Conservation (phyloP, 2,888 invertebrate genomes). For the Ichneumon xanthorius region DNA sequence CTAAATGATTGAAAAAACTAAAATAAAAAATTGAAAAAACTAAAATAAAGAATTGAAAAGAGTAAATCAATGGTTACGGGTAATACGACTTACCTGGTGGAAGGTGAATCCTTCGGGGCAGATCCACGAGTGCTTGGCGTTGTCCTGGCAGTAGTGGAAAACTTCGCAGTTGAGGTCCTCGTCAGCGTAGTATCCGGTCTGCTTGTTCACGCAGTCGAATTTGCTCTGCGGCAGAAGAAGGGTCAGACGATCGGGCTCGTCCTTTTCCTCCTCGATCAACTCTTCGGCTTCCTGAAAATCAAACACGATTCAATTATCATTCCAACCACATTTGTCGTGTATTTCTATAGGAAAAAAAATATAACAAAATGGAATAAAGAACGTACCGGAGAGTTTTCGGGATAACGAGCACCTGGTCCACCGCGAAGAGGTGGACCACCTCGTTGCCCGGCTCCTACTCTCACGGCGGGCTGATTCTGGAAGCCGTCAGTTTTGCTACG, state of each 20-base stretch:
- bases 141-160: slow-evolving; percentile 97
- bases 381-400: slow-evolving; percentile 73
- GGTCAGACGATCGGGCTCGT: slow-evolving; percentile 94
- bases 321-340: background rate
- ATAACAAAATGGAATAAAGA: background rate
- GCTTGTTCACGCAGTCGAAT: slow-evolving; percentile 92
- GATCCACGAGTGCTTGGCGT: slow-evolving; percentile 96
- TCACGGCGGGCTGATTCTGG: slow-evolving; percentile 69
- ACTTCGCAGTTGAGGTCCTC: slow-evolving; percentile 95
- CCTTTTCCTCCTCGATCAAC: slow-evolving; percentile 91
- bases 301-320: background rate
- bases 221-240: slow-evolving; percentile 93
- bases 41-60: background rate
- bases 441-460: slow-evolving; percentile 72
- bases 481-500: slow-evolving; percentile 78
- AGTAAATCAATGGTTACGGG: background rate
- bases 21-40: background rate
- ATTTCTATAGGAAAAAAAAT: background rate
- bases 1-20: too few relatives aligned
- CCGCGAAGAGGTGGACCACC: slow-evolving; percentile 68
- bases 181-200: slow-evolving; percentile 96
- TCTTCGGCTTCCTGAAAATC: slow-evolving; percentile 79
- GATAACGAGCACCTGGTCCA: slow-evolving; percentile 71
- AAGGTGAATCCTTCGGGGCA: slow-evolving; percentile 96
- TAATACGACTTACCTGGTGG: slow-evolving; percentile 88